Evolutionary conservation across 2,113 vertebrate species (phyloP).

Genomic region (Meleagris gallopavo): DNA sequence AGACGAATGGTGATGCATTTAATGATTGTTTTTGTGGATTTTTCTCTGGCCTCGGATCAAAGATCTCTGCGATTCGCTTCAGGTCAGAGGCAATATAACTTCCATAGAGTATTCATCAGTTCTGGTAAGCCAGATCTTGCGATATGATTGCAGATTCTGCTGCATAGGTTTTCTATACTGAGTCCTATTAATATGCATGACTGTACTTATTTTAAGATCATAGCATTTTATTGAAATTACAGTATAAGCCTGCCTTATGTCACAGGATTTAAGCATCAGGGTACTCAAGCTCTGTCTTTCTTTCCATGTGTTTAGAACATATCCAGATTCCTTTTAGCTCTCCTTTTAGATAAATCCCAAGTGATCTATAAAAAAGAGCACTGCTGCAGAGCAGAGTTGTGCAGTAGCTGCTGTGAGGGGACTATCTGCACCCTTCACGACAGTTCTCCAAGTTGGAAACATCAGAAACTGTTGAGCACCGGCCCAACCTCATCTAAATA

Average conservation of each 20-base stretch:
- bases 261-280: background rate
- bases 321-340: background rate
- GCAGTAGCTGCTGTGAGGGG: background rate
- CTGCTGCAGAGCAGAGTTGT: background rate
- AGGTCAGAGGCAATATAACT: background rate
- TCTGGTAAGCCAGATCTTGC: background rate
- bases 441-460: background rate
- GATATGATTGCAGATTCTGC: background rate
- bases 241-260: background rate
- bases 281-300: background rate
- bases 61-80: background rate
- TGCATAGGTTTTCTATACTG: background rate
- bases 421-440: background rate
- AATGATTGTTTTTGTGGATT: background rate
- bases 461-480: background rate
- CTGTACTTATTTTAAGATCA: background rate
- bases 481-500: background rate
- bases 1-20: background rate
- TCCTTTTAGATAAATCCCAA: background rate
- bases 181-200: background rate
- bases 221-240: background rate
- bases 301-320: background rate
- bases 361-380: background rate
- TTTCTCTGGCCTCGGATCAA: background rate
- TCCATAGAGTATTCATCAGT: background rate